A percentile compares a stretch with the other conserved stretches of the same genome.
phyloP scores from a whole-genome alignment of 2,113 vertebrate genomes.

The Atherinomorus stipes region DNA sequence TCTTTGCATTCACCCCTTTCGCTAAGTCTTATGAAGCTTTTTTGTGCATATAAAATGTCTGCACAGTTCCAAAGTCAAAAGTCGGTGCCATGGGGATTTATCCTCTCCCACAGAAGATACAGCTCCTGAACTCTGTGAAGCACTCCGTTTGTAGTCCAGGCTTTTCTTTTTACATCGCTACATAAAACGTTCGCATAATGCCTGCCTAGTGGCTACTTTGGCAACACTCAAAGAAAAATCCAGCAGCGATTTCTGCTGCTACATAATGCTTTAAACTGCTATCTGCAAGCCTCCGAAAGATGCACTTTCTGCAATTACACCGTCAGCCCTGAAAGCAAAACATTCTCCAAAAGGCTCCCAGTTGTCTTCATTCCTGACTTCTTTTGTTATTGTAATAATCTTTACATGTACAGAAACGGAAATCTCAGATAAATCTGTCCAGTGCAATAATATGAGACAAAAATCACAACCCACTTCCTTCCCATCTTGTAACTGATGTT shows the following conservation, averaged over 20 bases:
- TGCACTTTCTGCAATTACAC: neutral
- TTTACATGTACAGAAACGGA: neutral
- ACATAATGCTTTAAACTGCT: neutral
- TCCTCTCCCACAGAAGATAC: constrained; percentile 3
- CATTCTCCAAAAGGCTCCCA: neutral
- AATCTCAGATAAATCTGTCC: neutral
- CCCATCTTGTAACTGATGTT: neutral
- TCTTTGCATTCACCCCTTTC: neutral
- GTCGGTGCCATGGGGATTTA: constrained; percentile 12
- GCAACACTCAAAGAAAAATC: constrained; percentile 9
- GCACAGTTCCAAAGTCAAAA: constrained; percentile 18
- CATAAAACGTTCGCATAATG: constrained; percentile 9
- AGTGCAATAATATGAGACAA: neutral
- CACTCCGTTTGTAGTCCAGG: neutral
- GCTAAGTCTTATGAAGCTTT: neutral
- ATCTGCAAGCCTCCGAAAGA: neutral
- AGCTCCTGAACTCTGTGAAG: constrained; percentile 3
- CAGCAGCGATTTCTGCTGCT: neutral
- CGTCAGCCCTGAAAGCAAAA: neutral
- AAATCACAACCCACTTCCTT: neutral
- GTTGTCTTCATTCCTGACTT: neutral
- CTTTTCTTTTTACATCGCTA: constrained; percentile 1
- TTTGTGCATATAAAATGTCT: constrained; percentile 7
- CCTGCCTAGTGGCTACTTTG: constrained; percentile 10
- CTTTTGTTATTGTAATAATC: neutral